Conservation (phyloP, 2,113 vertebrate genomes). For the Microcebus tavaratra region DNA sequence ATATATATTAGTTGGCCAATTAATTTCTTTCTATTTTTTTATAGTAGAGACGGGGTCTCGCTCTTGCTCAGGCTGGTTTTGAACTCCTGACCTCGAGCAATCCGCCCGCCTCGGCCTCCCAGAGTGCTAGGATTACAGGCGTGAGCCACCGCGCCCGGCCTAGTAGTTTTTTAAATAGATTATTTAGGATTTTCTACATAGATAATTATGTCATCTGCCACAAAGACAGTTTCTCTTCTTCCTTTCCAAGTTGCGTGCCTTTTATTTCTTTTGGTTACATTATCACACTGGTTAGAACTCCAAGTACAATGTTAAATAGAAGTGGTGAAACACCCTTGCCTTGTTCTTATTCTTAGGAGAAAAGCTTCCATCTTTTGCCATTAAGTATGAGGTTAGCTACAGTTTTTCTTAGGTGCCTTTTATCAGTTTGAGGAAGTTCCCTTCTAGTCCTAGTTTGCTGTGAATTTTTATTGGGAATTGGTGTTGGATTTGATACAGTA, state of each 20-base stretch:
- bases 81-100: too few species aligned
- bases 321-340: neutral
- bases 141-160: neutral
- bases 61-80: too few species aligned
- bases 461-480: neutral
- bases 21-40: too few species aligned
- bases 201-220: neutral
- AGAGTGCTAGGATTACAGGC: too few species aligned
- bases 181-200: neutral
- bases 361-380: neutral
- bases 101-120: too few species aligned
- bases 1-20: too few species aligned
- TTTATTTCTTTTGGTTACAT: neutral
- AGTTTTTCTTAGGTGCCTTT: neutral
- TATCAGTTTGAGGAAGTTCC: neutral
- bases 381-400: too few species aligned
- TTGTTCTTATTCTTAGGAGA: neutral
- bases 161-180: neutral
- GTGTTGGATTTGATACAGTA: neutral
- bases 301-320: neutral
- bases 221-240: neutral
- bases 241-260: neutral
- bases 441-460: neutral
- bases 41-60: too few species aligned
- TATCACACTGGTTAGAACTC: neutral